These are phyloP conservation scores for Agonopterix subpropinquella DNA, from an alignment of 2,888 invertebrate genomes.

Conservation along the genomic window DNA sequence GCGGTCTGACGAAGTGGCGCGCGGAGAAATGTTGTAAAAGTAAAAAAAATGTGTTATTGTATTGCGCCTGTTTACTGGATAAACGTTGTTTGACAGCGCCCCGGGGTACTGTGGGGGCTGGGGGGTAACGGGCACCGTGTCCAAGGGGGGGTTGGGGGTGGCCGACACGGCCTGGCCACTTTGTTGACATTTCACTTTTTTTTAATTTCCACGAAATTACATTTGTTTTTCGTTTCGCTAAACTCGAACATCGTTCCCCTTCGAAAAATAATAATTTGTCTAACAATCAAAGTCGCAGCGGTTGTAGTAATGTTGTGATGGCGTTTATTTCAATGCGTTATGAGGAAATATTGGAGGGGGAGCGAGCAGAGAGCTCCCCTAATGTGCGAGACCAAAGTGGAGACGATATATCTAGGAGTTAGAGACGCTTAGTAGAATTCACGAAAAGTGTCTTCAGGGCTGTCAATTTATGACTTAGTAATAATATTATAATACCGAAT, in stretches of 20 bases:
- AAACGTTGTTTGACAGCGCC: slow-evolving; percentile 64
- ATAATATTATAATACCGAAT: no score
- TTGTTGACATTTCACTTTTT: slow-evolving; percentile 49
- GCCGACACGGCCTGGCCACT: slow-evolving; percentile 33
- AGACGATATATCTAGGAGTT: slow-evolving; percentile 59
- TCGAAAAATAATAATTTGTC: slow-evolving; percentile 27
- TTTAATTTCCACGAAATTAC: slow-evolving; percentile 34
- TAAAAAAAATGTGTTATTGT: slow-evolving; percentile 61
- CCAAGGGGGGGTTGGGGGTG: slow-evolving; percentile 18
- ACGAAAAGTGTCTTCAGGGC: slow-evolving; percentile 21
- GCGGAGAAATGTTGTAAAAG: slow-evolving; percentile 40
- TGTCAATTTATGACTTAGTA: no score
- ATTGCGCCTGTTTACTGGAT: slow-evolving; percentile 54
- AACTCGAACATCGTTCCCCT: slow-evolving; percentile 12
- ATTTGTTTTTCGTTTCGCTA: slow-evolving; percentile 26
- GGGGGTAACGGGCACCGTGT: slow-evolving; percentile 12
- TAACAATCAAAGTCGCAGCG: slow-evolving; percentile 21
- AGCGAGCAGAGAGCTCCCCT: slow-evolving; percentile 40
- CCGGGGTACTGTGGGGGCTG: slow-evolving; percentile 21
- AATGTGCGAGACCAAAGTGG: slow-evolving; percentile 50
- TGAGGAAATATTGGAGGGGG: slow-evolving; percentile 46
- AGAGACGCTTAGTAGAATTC: slow-evolving; percentile 52
- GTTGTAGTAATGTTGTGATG: slow-evolving; percentile 38
- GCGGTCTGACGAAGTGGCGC: slow-evolving; percentile 33
- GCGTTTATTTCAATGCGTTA: slow-evolving; percentile 55